A percentile compares a stretch with the other conserved stretches of the same genome.
phyloP scores from a whole-genome alignment of 2,797 vertebrate species.

The Spondyliosoma cantharus region DNA sequence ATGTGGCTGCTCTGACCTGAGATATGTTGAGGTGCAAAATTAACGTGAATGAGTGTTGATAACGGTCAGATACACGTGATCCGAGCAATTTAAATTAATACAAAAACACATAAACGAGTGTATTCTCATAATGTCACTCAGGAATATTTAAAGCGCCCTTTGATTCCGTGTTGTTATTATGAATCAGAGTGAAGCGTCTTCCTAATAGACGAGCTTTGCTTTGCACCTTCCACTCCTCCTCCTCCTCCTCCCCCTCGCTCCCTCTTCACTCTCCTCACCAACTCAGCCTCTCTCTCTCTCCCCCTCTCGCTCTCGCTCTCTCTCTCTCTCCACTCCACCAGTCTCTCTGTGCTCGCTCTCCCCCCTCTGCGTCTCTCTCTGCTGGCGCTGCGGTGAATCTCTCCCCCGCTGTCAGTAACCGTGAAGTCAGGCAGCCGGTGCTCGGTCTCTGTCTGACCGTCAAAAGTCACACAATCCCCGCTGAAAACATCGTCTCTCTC shows the following conservation, averaged over 20 bases:
- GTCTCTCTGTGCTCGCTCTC: conserved; percentile 20
- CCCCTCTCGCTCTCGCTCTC: conserved; percentile 1
- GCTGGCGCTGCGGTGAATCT: conserved; percentile 67
- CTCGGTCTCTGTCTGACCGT: not conserved
- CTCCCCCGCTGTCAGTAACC: conserved; percentile 53
- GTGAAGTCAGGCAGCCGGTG: conserved; percentile 35
- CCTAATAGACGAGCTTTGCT: conserved; percentile 22
- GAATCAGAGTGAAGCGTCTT: not conserved
- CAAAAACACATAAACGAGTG: no score
- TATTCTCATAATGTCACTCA: no score
- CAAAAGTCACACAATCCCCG: conserved; percentile 15
- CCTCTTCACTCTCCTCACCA: not conserved
- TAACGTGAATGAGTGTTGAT: no score
- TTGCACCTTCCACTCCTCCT: conserved; percentile 54
- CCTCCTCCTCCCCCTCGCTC: conserved; percentile 10
- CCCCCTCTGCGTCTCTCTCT: conserved; percentile 48
- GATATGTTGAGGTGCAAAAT: no score
- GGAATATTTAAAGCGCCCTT: no score
- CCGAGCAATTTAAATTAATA: no score
- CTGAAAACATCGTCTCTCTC: not conserved
- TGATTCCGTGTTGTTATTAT: not conserved
- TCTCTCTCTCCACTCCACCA: conserved; percentile 25
- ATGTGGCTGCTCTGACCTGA: no score
- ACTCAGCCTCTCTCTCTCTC: not conserved
- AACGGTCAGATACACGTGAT: no score